phyloP scores from a whole-genome alignment of 2,113 vertebrate genomes.

The Poecilia latipinna region DNA sequence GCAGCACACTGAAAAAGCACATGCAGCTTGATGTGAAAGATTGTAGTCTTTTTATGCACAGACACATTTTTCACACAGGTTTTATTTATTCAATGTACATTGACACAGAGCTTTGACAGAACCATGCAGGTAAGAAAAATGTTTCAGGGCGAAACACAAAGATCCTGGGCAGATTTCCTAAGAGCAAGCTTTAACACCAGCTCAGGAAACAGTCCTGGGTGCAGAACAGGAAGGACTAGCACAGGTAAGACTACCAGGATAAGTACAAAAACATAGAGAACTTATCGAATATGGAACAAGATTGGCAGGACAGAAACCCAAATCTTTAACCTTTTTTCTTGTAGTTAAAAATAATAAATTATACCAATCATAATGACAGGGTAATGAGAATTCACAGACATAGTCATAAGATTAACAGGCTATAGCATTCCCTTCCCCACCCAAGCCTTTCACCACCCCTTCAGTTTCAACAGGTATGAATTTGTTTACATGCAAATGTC shows the following conservation, averaged over 20 bases:
- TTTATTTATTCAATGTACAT: constrained; percentile 76
- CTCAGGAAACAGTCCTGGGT: constrained; percentile 35
- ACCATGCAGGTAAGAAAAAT: constrained; percentile 72
- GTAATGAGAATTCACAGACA: constrained; percentile 73
- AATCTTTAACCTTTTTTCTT: constrained; percentile 28
- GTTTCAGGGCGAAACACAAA: constrained; percentile 51
- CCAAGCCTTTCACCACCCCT: constrained; percentile 49
- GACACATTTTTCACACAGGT: constrained; percentile 63
- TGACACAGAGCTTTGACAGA: constrained; percentile 60
- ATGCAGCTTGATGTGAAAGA: constrained; percentile 3
- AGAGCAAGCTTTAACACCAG: constrained; percentile 40
- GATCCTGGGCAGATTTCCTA: constrained; percentile 45
- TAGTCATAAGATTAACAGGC: constrained; percentile 70
- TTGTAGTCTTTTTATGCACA: constrained; percentile 12
- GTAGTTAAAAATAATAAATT: constrained; percentile 61
- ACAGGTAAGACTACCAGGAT: constrained; percentile 26
- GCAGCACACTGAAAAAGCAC: constrained; percentile 12
- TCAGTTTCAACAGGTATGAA: constrained; percentile 73
- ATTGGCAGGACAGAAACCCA: constrained; percentile 45
- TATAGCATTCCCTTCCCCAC: constrained; percentile 64
- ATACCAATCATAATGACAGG: constrained; percentile 57
- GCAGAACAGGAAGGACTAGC: constrained; percentile 34
- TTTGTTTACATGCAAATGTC: constrained; percentile 82
- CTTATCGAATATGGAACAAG: constrained; percentile 42
- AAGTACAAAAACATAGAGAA: constrained; percentile 68